A percentile compares a stretch with the other conserved stretches of the same genome.
Evolutionary conservation across 2,888 invertebrate genomes (phyloP).

Genomic region (Diplazon laetatorius): DNA sequence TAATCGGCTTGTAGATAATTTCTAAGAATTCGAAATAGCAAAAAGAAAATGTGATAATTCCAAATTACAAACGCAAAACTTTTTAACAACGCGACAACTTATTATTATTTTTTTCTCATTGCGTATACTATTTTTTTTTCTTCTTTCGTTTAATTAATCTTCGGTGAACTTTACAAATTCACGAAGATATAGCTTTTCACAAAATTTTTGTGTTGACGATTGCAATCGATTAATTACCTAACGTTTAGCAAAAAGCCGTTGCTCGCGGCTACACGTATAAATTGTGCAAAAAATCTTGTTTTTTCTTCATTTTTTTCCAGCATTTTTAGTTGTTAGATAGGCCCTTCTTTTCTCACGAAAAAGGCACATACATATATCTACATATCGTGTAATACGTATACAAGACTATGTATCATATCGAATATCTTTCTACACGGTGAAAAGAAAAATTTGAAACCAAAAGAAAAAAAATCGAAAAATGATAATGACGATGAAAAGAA

Average conservation of each 20-base stretch:
- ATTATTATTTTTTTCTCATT: slow-evolving; percentile 4
- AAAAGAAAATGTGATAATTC: too few species aligned
- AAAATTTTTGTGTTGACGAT: slow-evolving; percentile 25
- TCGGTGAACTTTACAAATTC: slow-evolving; percentile 11
- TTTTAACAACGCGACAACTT: slow-evolving; percentile 23
- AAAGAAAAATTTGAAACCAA: slow-evolving; percentile 23
- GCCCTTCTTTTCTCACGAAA: slow-evolving; percentile 69
- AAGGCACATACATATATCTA: slow-evolving; percentile 73
- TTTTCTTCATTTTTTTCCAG: slow-evolving; percentile 25
- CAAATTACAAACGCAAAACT: slow-evolving; percentile 13
- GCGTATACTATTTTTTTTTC: slow-evolving; percentile 26
- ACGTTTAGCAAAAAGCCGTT: slow-evolving; percentile 69
- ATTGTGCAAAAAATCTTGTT: slow-evolving; percentile 74
- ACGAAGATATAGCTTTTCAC: slow-evolving; percentile 38
- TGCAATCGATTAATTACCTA: slow-evolving; percentile 44
- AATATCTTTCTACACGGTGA: slow-evolving; percentile 58
- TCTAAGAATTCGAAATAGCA: slow-evolving; percentile 18
- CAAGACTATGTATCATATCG: slow-evolving; percentile 62
- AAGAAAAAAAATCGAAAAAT: not conserved
- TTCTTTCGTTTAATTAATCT: not conserved
- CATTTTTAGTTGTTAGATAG: slow-evolving; percentile 70
- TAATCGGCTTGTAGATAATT: too few species aligned
- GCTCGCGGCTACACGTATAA: slow-evolving; percentile 73
- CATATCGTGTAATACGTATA: slow-evolving; percentile 66
- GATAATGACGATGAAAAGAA: slow-evolving; percentile 37